Percentiles rank a stretch among this genome's conserved stretches.
Conservation (phyloP, 2,797 vertebrate genomes). For the Chaenodraco wilsoni region DNA sequence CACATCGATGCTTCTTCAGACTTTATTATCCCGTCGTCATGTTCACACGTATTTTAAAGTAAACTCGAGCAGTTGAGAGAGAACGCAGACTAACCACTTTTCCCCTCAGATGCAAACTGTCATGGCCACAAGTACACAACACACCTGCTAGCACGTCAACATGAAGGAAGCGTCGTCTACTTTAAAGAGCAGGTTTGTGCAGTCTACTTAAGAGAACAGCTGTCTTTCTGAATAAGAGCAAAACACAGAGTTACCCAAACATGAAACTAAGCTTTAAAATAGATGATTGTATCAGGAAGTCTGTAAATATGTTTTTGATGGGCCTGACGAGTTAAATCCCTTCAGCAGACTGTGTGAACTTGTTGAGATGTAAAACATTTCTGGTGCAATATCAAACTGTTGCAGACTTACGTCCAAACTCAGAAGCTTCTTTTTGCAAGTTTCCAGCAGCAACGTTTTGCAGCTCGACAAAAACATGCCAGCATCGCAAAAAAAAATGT, state of each 20-base stretch:
- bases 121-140: slow-evolving; percentile 17
- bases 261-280: background rate
- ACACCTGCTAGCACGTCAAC: slow-evolving; percentile 33
- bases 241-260: background rate
- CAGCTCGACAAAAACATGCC: no score
- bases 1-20: slow-evolving; percentile 9
- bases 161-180: slow-evolving; percentile 4
- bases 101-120: slow-evolving; percentile 18
- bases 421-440: no score
- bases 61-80: slow-evolving; percentile 1
- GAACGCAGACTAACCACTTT: slow-evolving; percentile 3
- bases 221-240: background rate
- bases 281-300: background rate
- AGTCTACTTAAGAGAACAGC: slow-evolving; percentile 7
- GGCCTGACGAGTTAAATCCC: no score
- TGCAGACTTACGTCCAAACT: no score
- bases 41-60: slow-evolving; percentile 34
- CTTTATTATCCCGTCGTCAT: background rate
- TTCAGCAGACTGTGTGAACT: no score
- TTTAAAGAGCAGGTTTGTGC: slow-evolving; percentile 16
- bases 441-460: no score
- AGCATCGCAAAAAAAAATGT: no score
- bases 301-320: background rate
- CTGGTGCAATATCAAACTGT: no score
- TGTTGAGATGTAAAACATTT: no score